These are phyloP conservation scores for Acridotheres tristis DNA, from an alignment of 2,797 vertebrate species.

Conservation along the genomic window DNA sequence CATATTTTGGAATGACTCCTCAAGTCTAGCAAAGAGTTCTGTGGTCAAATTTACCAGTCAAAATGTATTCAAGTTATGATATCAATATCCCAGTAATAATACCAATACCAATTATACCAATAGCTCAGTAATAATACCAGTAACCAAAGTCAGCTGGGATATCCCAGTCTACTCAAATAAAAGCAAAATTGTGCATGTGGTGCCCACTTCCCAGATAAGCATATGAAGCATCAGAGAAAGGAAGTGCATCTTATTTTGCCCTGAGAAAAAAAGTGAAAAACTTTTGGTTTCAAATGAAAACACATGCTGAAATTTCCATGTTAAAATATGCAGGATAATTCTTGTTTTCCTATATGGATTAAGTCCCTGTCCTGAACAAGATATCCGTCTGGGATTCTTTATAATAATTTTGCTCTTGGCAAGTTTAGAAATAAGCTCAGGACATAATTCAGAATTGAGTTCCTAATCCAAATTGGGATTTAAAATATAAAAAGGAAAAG, in stretches of 20 bases:
- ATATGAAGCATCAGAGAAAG: background rate
- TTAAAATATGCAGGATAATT: conserved; percentile 46
- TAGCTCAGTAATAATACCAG: background rate
- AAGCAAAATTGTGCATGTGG: background rate
- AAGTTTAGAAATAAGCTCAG: conserved; percentile 36
- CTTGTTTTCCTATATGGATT: conserved; percentile 51
- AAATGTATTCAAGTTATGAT: background rate
- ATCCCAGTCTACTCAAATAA: background rate
- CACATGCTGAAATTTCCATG: conserved; percentile 35
- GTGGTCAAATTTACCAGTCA: background rate
- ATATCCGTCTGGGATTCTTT: conserved; percentile 16
- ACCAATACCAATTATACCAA: background rate
- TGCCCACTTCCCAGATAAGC: background rate
- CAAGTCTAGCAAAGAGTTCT: background rate
- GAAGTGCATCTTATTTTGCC: background rate
- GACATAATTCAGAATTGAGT: conserved; percentile 40
- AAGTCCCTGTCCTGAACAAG: conserved; percentile 37
- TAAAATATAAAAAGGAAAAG: conserved; percentile 20
- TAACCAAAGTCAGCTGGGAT: background rate
- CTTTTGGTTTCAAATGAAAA: conserved; percentile 40
- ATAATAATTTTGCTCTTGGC: conserved; percentile 49
- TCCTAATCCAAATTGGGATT: conserved; percentile 60
- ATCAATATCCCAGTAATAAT: background rate
- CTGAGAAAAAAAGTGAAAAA: background rate
- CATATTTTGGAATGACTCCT: background rate